Conservation (phyloP, 2,888 invertebrate genomes). For the Bembecia ichneumoniformis region DNA sequence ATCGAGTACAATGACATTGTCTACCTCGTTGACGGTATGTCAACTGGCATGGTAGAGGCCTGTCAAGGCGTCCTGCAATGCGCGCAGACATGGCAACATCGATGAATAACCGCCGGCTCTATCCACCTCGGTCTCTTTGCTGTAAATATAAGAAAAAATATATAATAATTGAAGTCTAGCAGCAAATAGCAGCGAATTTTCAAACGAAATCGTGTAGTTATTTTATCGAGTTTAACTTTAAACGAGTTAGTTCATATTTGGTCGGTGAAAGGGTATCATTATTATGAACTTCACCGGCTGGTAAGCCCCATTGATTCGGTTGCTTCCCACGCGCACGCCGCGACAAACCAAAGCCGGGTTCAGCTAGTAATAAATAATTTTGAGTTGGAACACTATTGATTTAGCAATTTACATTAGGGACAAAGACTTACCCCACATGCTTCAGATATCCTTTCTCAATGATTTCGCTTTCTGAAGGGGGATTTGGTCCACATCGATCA, state of each 20-base stretch:
- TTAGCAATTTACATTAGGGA: background rate
- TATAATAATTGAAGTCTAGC: no score
- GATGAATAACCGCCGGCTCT: constrained; percentile 91
- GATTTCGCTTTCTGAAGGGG: constrained; percentile 77
- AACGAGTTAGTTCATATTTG: no score
- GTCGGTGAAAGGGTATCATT: no score
- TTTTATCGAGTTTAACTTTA: no score
- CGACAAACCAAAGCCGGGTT: no score
- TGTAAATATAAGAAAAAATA: constrained; percentile 18
- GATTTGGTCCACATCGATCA: constrained; percentile 80
- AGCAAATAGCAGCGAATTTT: no score
- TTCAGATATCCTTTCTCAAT: constrained; percentile 77
- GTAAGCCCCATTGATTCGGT: no score
- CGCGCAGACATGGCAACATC: constrained; percentile 85
- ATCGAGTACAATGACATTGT: constrained; percentile 31
- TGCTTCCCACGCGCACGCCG: no score
- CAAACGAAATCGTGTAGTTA: no score
- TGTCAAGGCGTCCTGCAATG: constrained; percentile 89
- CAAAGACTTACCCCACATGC: constrained; percentile 73
- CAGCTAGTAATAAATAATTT: no score
- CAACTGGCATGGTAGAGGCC: constrained; percentile 77
- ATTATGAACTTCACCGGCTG: no score
- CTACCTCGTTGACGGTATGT: constrained; percentile 21
- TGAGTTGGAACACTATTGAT: no score
- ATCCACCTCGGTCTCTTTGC: constrained; percentile 80